Evolutionary conservation across 1,140 invertebrate species (phyloP).

Genomic region (Apis laboriosa): DNA sequence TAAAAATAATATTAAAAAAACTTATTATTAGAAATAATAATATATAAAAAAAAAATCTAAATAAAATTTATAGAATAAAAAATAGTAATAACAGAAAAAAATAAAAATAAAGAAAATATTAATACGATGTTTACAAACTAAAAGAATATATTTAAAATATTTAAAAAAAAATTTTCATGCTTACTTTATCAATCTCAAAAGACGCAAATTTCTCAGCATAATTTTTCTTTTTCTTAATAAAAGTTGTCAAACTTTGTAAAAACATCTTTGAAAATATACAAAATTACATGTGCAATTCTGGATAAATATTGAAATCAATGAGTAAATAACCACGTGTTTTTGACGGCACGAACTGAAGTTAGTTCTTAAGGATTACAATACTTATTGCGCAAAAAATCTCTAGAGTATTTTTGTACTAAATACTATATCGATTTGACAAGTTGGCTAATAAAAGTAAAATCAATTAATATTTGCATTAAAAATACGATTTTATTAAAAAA

Average conservation of each 20-base stretch:
- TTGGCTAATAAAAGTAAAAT: not conserved
- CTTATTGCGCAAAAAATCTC: not conserved
- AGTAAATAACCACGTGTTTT: constrained; percentile 8
- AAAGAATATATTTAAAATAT: not conserved
- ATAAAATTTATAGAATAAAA: not conserved
- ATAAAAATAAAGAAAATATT: not conserved
- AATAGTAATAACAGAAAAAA: not conserved
- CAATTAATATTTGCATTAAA: too few relatives aligned
- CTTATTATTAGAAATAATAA: not conserved
- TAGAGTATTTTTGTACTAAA: not conserved
- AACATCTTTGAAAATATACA: constrained; percentile 47
- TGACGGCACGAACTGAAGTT: not conserved
- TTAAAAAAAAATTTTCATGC: not conserved
- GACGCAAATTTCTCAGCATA: constrained; percentile 37
- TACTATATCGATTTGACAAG: not conserved
- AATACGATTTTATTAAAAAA: not conserved
- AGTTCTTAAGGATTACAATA: too few relatives aligned
- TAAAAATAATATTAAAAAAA: not conserved
- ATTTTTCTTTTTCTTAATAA: constrained; percentile 38
- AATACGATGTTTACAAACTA: not conserved
- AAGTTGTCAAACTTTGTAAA: constrained; percentile 45
- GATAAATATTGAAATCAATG: constrained; percentile 13
- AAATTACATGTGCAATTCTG: not conserved
- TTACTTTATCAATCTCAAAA: constrained; percentile 36
- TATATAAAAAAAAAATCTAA: not conserved